A percentile compares a stretch with the other conserved stretches of the same genome.
These are phyloP conservation scores for Drosophila maculinotata DNA, from an alignment of 2,888 invertebrate genomes.

Conservation along the genomic window DNA sequence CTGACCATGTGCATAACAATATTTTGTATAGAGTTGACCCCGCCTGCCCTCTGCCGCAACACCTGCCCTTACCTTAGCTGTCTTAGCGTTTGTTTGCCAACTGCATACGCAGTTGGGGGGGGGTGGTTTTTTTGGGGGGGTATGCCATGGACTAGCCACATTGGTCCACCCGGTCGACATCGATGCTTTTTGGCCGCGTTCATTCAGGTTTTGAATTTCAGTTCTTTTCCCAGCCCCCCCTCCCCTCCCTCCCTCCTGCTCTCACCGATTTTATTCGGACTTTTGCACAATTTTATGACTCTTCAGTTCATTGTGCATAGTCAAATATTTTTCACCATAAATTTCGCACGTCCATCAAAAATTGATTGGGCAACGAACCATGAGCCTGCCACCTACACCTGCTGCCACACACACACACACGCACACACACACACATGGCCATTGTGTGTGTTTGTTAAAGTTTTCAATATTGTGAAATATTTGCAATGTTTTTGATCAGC, in stretches of 20 bases:
- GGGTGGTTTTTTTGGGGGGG: neutral
- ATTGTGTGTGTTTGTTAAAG: constrained; percentile 35
- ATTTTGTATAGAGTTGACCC: constrained; percentile 38
- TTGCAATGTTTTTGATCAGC: constrained; percentile 20
- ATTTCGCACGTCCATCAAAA: constrained; percentile 82
- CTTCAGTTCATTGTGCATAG: constrained; percentile 78
- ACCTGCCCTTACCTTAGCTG: neutral
- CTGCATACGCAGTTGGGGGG: neutral
- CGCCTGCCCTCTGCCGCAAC: too few relatives aligned
- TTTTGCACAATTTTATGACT: constrained; percentile 44
- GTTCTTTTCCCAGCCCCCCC: too few relatives aligned
- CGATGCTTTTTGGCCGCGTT: constrained; percentile 4
- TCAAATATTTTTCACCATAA: constrained; percentile 82
- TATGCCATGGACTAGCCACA: constrained; percentile 61
- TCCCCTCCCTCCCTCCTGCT: too few relatives aligned
- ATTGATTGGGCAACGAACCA: constrained; percentile 70
- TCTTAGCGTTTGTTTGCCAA: constrained; percentile 8
- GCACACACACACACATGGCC: constrained; percentile 18
- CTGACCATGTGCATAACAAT: constrained; percentile 31
- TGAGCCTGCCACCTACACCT: constrained; percentile 48
- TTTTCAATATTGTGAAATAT: constrained; percentile 55
- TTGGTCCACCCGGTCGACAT: constrained; percentile 37
- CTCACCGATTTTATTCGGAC: constrained; percentile 11
- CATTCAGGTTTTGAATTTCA: constrained; percentile 24
- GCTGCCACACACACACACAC: constrained; percentile 34